Evolutionary conservation across 2,888 invertebrate species (phyloP).

Genomic region (Cephus nigrinus): DNA sequence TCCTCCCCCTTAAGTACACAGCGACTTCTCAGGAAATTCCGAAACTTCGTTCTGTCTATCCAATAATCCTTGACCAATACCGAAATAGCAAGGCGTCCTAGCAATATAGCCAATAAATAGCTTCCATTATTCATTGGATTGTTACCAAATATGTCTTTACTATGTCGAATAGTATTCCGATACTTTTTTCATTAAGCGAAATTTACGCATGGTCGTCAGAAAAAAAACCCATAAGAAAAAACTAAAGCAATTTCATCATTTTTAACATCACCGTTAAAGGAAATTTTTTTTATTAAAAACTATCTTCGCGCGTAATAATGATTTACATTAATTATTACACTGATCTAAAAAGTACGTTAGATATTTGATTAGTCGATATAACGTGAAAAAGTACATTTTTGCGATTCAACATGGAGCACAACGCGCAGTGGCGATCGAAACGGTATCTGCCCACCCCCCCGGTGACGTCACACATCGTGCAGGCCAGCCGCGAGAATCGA

Average conservation of each 20-base stretch:
- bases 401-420: conserved; percentile 13
- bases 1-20: neutral
- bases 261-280: neutral
- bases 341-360: neutral
- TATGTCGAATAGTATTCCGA: neutral
- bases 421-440: conserved; percentile 33
- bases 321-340: neutral
- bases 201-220: neutral
- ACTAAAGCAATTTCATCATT: neutral
- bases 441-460: conserved; percentile 26
- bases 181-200: neutral
- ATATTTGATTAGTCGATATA: neutral
- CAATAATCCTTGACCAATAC: neutral
- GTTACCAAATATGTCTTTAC: neutral
- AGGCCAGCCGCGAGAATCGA: conserved; percentile 54
- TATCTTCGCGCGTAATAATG: neutral
- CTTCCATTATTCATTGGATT: neutral
- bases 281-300: neutral
- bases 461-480: conserved; percentile 33
- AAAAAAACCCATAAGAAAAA: neutral
- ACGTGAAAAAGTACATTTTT: neutral
- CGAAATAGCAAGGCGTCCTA: neutral
- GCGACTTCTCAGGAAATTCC: neutral
- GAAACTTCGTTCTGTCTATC: neutral
- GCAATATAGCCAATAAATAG: neutral